phyloP scores from a whole-genome alignment of 2,113 vertebrate species.

The Antigone vipio region DNA sequence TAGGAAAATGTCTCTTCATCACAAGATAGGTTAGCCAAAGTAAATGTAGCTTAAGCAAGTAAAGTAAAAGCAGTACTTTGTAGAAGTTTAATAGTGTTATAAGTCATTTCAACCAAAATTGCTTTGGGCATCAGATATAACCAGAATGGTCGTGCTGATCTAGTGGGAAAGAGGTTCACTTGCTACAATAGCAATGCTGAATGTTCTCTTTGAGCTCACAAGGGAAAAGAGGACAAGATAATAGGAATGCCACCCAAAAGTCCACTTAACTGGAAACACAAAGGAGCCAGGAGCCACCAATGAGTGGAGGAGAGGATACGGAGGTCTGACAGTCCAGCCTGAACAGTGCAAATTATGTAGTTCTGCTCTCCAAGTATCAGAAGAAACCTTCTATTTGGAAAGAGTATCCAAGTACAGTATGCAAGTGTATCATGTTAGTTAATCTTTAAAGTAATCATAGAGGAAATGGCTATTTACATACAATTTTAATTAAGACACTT shows the following conservation, averaged over 20 bases:
- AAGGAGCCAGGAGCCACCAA: neutral
- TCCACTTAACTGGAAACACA: neutral
- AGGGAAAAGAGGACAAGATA: neutral
- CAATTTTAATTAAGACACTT: neutral
- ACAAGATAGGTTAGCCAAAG: neutral
- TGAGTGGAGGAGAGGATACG: neutral
- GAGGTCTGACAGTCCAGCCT: neutral
- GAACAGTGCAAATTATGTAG: neutral
- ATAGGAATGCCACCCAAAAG: neutral
- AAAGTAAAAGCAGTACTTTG: neutral
- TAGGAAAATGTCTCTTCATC: neutral
- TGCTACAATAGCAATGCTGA: neutral
- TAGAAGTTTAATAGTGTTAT: neutral
- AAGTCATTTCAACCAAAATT: neutral
- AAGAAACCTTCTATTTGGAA: neutral
- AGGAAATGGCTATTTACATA: neutral
- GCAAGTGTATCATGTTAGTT: neutral
- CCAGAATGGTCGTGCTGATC: neutral
- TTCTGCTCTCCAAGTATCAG: neutral
- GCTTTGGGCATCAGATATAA: neutral
- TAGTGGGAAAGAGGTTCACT: neutral
- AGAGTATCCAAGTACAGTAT: neutral
- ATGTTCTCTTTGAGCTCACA: neutral
- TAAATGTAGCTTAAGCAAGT: neutral
- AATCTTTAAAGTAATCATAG: neutral